A percentile compares a stretch with the other conserved stretches of the same genome.
Conservation (phyloP, 2,888 invertebrate species). For the Clostera curtula region DNA sequence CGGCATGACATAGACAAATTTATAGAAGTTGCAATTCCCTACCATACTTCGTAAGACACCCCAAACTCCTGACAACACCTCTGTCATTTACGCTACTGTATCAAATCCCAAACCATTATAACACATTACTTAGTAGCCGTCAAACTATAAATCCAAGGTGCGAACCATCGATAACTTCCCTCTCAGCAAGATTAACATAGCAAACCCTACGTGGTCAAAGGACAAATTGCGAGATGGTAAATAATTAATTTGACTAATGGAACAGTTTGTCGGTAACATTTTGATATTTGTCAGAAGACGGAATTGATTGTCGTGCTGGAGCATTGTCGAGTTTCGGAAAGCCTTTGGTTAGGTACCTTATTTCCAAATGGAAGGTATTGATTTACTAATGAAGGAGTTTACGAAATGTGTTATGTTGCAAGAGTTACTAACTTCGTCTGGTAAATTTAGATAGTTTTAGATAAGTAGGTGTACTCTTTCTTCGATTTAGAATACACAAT, state of each 20-base stretch:
- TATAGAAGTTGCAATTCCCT: too few species aligned
- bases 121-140: conserved; percentile 20
- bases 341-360: neutral
- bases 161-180: conserved; percentile 45
- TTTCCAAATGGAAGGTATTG: too few species aligned
- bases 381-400: too few species aligned
- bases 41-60: neutral
- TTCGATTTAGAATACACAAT: too few species aligned
- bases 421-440: too few species aligned
- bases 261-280: conserved; percentile 49
- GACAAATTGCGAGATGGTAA: conserved; percentile 58
- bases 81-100: neutral
- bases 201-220: conserved; percentile 54
- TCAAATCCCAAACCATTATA: conserved; percentile 13
- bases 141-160: conserved; percentile 23
- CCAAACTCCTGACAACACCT: neutral
- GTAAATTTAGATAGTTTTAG: too few species aligned
- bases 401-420: too few species aligned
- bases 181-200: conserved; percentile 55
- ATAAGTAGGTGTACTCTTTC: too few species aligned
- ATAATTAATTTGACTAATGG: conserved; percentile 74
- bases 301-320: neutral
- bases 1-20: too few species aligned
- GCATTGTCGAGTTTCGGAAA: neutral
- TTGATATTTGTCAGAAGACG: conserved; percentile 48